These are phyloP conservation scores for Smittia sp. DNA, from an alignment of 2,888 invertebrate genomes.

Conservation along the genomic window DNA sequence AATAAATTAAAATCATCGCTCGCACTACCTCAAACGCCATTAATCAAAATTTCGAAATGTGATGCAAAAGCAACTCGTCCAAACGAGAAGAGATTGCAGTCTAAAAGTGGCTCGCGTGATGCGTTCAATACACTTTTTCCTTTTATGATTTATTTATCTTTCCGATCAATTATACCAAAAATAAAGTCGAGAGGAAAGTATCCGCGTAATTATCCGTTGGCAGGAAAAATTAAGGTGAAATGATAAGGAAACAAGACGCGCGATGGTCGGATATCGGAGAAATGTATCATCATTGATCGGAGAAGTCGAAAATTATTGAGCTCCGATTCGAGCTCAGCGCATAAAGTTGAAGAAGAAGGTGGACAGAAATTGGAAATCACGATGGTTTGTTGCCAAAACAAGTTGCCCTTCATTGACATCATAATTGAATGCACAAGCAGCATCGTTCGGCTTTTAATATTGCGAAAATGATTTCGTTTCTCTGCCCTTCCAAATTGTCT, in stretches of 20 bases:
- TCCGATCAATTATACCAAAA: constrained; percentile 36
- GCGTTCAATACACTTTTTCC: constrained; percentile 7
- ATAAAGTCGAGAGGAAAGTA: background rate
- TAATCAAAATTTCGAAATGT: constrained; percentile 39
- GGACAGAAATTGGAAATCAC: background rate
- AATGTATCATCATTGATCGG: constrained; percentile 10
- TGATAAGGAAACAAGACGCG: constrained; percentile 37
- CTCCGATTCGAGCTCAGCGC: background rate
- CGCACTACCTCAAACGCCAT: background rate
- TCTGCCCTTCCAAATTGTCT: background rate
- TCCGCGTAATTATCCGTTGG: constrained; percentile 34
- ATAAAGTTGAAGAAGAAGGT: background rate
- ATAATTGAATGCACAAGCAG: constrained; percentile 9
- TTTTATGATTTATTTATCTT: constrained; percentile 40
- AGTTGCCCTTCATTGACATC: constrained; percentile 20
- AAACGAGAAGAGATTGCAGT: constrained; percentile 15
- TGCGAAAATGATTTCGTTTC: constrained; percentile 6
- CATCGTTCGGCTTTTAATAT: background rate
- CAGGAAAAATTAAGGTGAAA: constrained; percentile 30
- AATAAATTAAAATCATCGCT: constrained; percentile 20
- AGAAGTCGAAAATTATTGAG: background rate
- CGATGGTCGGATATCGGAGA: background rate
- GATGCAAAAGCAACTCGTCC: constrained; percentile 4
- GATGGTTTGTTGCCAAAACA: background rate
- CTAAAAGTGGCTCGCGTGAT: constrained; percentile 29